These are phyloP conservation scores for Diorhabda carinulata DNA, from an alignment of 1,140 invertebrate genomes.

Conservation along the genomic window DNA sequence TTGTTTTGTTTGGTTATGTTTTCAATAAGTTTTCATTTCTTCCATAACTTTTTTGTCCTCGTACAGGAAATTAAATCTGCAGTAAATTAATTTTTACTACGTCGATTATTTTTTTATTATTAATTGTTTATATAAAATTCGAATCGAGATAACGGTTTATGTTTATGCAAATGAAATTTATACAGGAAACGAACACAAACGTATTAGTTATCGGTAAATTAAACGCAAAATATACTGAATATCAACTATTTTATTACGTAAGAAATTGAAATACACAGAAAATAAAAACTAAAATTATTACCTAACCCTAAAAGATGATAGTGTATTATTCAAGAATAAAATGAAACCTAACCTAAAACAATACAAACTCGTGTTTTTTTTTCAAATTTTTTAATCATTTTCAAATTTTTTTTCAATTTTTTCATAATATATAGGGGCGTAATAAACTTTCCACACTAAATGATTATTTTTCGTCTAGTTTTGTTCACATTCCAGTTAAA, in stretches of 20 bases:
- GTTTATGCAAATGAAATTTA: too few relatives aligned
- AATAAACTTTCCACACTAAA: neutral
- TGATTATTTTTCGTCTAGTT: neutral
- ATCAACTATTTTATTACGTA: slow-evolving; percentile 1
- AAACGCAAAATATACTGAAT: neutral
- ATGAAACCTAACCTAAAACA: neutral
- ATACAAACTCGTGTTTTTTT: neutral
- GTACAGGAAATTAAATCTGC: too few relatives aligned
- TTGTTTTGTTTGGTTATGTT: too few relatives aligned
- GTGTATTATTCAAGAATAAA: neutral
- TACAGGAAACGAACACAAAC: too few relatives aligned
- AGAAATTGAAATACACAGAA: neutral
- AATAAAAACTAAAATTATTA: neutral
- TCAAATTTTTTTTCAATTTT: neutral
- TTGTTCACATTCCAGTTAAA: neutral
- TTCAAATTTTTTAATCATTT: neutral
- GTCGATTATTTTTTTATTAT: too few relatives aligned
- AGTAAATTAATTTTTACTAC: too few relatives aligned
- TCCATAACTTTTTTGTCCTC: too few relatives aligned
- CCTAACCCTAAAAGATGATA: neutral
- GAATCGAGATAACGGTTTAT: too few relatives aligned
- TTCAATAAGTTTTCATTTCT: too few relatives aligned
- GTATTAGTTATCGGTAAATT: too few relatives aligned
- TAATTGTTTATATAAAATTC: too few relatives aligned
- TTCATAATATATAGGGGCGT: neutral